Conservation (phyloP, 2,113 vertebrate species). For the Henicopernis longicauda region DNA sequence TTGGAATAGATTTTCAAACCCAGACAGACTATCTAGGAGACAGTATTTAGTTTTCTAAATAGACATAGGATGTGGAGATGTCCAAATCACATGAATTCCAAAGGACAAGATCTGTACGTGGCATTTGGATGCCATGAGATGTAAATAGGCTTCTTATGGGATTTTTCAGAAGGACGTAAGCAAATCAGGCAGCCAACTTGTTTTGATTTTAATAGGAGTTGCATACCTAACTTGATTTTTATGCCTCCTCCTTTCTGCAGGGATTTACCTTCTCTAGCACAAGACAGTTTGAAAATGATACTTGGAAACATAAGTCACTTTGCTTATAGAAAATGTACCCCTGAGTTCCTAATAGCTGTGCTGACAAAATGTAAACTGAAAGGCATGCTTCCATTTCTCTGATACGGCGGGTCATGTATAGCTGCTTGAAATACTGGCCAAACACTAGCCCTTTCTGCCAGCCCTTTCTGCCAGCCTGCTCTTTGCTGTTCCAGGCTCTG, state of each 20-base stretch:
- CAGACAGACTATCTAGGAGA: not conserved
- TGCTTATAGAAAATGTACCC: not conserved
- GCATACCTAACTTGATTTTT: not conserved
- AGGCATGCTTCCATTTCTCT: not conserved
- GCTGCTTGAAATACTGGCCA: not conserved
- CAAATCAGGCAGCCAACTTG: not conserved
- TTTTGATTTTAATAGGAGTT: not conserved
- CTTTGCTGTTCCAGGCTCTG: not conserved
- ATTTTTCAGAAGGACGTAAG: not conserved
- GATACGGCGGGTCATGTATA: not conserved
- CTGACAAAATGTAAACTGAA: not conserved
- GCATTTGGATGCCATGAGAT: not conserved
- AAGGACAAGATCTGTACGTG: not conserved
- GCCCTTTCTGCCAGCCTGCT: not conserved
- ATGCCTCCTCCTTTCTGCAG: not conserved
- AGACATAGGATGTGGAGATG: not conserved
- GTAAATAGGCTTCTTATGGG: not conserved
- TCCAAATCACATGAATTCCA: not conserved
- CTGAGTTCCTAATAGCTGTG: not conserved
- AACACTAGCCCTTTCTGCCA: not conserved
- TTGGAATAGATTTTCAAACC: conserved; percentile 7
- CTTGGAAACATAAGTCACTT: not conserved
- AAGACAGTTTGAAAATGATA: not conserved
- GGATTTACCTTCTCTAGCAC: not conserved
- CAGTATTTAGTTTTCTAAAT: not conserved